Evolutionary conservation across 1,140 invertebrate genomes (phyloP), one percentile per base, ranked within the genome.

Genomic region (Antheraea mylitta): DNA sequence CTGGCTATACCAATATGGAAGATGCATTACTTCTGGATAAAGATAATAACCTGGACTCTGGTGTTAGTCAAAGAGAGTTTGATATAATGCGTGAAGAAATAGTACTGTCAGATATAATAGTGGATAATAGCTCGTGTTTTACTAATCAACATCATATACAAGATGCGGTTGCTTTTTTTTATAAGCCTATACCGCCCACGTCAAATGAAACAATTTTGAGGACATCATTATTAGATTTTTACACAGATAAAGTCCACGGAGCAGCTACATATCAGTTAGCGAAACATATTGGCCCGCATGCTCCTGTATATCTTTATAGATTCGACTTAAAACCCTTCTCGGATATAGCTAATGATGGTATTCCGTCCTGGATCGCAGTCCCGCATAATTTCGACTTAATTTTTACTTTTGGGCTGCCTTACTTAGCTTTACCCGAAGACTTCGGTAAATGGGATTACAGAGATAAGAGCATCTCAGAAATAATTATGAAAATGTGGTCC

Each of bases 321-420:
- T 97, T 97, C 80, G 96, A 96, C 77, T 94, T 96, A 72, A 95
- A 96, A 66, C 94, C 96, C 0, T 94, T 94, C 72, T 96, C 96
- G 0, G 82, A 93, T 37, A 87, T 93, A 3, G 94, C 93, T 10
- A 93, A 93, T 16, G 94, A 94, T 7, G 94, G 94, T 48, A 92
- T 96, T 19, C 95, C 96, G 0, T 93, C 94, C 18, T 97, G 96
- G 96, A 93, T 96, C 0, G 94, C 94, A 48, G 96, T 96, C 0
- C 96, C 96, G 0, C 96, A 97, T 78, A 94, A 96, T 83, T 96
- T 95, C 74, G 96, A 97, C 79, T 89, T 96, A 59, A 95, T 96
- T 5, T 96, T 96, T 73, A 93, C 96, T 0, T 96, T 96, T 94
- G 96, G 96, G 4, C 88, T 97, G 70, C 96, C 96, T 0, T 94